Percentiles rank a stretch among this genome's conserved stretches.
These are phyloP conservation scores for Drosophila gaucha DNA, from an alignment of 2,888 invertebrate genomes.

Conservation along the genomic window DNA sequence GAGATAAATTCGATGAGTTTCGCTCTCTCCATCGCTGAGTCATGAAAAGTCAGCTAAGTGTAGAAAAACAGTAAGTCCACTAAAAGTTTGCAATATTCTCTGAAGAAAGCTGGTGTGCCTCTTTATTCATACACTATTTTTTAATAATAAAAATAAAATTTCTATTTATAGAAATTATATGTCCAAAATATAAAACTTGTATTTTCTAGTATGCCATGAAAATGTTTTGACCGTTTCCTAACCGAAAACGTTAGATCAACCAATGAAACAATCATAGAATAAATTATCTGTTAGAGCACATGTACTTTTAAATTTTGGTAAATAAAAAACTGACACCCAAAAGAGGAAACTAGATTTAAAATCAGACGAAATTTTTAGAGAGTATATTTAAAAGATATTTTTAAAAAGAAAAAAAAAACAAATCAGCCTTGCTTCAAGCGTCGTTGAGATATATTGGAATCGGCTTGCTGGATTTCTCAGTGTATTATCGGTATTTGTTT, in stretches of 20 bases:
- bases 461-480: not conserved
- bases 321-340: not conserved
- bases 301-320: not conserved
- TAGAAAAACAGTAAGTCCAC: too few relatives aligned
- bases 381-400: too few relatives aligned
- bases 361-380: not conserved
- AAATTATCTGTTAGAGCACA: not conserved
- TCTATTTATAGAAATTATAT: too few relatives aligned
- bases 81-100: too few relatives aligned
- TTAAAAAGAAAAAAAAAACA: not conserved
- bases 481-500: constrained; percentile 15
- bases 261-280: not conserved
- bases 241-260: not conserved
- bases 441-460: not conserved
- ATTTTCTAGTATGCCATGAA: constrained; percentile 3
- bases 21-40: too few relatives aligned
- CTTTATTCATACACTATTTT: too few relatives aligned
- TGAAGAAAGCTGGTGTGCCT: too few relatives aligned
- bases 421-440: constrained; percentile 1
- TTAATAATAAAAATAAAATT: too few relatives aligned
- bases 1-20: too few relatives aligned
- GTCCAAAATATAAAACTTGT: not conserved
- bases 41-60: too few relatives aligned
- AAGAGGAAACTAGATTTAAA: not conserved
- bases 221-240: not conserved